Evolutionary conservation across 2,888 invertebrate genomes (phyloP), one percentile per base, ranked within the genome.

Genomic region (Drosophila bunnanda): DNA sequence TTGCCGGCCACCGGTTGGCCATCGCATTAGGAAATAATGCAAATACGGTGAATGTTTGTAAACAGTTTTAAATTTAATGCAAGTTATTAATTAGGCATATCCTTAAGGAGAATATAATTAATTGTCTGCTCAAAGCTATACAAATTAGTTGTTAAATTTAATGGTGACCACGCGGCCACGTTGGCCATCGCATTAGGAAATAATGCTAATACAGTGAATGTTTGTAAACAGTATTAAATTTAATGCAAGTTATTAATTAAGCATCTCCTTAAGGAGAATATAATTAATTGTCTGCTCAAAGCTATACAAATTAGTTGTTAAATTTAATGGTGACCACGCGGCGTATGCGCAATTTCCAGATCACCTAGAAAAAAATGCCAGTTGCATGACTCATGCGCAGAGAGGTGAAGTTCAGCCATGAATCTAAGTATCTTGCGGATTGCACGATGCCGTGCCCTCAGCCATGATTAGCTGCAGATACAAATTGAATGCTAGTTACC

Each of bases 1-100:
- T 78, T 88, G 85, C 77, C 82, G 83, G 75, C 52, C 77, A 88
- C 88, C 75, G 78, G 89, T 86, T 86, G 86, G 71, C 86, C 86
- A 80, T 86, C 86, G 70, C 76, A 80, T 87, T 87, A 78, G 78
- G 76, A 87, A 85, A 80, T 81, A 78, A 80, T 74, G 69, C 72
- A 77, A 82, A 89, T 85, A 76, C 71, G 52, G 30, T 62, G 32
- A 50, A 1, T 12, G 32, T 34, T 20, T 68, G 78, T 32, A 50
- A 50, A 32, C 50, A 32, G 9, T 34, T 89, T 82, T 80, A 74
- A 61, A 53, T 70, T 76, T 75, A 9, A 43, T 44, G 4, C 4
- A 50, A 15, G 2, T 20, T 32, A 20, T 5, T 32, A 15, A 32
- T 10, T 28, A 12, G 10, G 10, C 9, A 25, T 9, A 15, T 4